Percentiles rank a stretch among this genome's conserved stretches.
These are phyloP conservation scores for Frieseomelitta varia DNA, from an alignment of 1,140 invertebrate species.

Conservation along the genomic window DNA sequence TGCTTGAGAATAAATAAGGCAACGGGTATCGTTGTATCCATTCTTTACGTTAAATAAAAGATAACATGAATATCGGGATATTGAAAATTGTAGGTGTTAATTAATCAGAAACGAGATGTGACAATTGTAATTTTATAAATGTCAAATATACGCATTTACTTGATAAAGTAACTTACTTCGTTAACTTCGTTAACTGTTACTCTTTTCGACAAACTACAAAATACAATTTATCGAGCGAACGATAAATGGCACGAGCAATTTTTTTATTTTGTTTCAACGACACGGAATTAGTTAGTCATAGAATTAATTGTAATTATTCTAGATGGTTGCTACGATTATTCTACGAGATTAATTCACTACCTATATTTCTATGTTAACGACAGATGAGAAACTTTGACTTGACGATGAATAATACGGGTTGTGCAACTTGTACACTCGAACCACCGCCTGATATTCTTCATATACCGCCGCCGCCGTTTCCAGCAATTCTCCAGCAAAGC, in stretches of 20 bases:
- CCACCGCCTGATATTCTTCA: constrained; percentile 90
- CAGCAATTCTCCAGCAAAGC: constrained; percentile 85
- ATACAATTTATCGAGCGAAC: neutral
- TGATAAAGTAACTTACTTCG: neutral
- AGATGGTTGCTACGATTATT: too few species aligned
- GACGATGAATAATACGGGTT: constrained; percentile 73
- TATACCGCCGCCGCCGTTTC: constrained; percentile 91
- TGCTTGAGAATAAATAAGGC: neutral
- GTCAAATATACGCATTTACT: neutral
- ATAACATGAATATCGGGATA: too few species aligned
- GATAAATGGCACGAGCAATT: neutral
- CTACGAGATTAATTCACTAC: neutral
- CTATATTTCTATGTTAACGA: constrained; percentile 19
- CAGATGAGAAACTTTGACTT: constrained; percentile 68
- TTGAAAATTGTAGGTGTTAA: neutral
- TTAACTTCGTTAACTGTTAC: neutral
- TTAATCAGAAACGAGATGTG: neutral
- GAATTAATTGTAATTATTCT: too few species aligned
- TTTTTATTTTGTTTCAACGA: neutral
- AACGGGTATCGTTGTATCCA: neutral
- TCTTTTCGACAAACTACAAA: neutral
- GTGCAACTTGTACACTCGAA: constrained; percentile 84
- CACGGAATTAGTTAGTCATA: neutral
- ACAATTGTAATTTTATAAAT: neutral
- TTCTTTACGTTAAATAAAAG: neutral